phyloP scores from a whole-genome alignment of 2,797 vertebrate species.

The Hirundo rustica region DNA sequence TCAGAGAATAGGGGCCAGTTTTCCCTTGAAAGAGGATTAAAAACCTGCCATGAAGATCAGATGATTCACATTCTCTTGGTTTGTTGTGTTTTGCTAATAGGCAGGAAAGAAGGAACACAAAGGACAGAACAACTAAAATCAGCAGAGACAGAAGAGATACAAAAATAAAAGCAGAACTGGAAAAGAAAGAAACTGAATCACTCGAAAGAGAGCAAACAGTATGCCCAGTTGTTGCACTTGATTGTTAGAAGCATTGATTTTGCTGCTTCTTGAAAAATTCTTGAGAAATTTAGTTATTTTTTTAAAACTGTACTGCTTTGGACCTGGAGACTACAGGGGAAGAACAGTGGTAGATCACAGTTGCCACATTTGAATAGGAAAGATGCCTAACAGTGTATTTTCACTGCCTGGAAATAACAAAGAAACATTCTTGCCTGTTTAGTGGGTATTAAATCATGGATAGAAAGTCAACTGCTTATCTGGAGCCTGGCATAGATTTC shows the following conservation, averaged over 20 bases:
- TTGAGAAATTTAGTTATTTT: neutral
- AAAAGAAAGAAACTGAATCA: conserved; percentile 15
- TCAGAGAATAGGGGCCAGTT: neutral
- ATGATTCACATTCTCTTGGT: neutral
- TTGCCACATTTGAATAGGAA: conserved; percentile 38
- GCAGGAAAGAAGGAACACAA: neutral
- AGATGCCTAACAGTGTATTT: conserved; percentile 54
- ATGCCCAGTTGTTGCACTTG: neutral
- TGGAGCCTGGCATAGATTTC: conserved; percentile 43
- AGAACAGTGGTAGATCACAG: conserved; percentile 38
- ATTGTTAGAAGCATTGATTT: neutral
- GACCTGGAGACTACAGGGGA: conserved; percentile 4
- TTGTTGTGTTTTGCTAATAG: conserved; percentile 1
- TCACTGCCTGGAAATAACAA: conserved; percentile 63
- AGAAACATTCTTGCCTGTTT: conserved; percentile 61
- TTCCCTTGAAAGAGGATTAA: neutral
- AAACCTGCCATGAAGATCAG: neutral
- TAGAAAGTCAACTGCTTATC: conserved; percentile 41
- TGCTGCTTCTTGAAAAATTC: neutral
- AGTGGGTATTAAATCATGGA: conserved; percentile 42
- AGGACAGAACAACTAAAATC: neutral
- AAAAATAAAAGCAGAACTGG: neutral
- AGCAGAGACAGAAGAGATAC: neutral
- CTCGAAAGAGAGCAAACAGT: neutral
- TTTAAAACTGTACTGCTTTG: neutral